phyloP scores from a whole-genome alignment of 2,113 vertebrate genomes.

The Gasterosteus aculeatus region DNA sequence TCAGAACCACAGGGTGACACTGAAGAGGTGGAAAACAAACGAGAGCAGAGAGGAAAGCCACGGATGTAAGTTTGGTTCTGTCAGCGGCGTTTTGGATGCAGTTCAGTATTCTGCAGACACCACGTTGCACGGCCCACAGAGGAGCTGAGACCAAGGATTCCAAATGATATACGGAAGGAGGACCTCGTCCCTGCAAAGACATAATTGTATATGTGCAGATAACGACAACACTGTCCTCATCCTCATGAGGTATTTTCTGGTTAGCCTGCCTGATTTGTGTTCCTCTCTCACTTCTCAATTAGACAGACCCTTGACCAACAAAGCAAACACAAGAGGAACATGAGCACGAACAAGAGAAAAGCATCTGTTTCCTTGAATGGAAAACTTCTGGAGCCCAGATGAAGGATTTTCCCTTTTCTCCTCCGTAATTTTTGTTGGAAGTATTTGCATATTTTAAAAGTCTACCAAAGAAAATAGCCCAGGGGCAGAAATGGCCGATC shows the following conservation, averaged over 20 bases:
- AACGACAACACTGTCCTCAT: conserved; percentile 4
- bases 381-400: conserved; percentile 76
- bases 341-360: conserved; percentile 56
- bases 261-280: conserved; percentile 27
- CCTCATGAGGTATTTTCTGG: conserved; percentile 14
- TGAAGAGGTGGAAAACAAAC: conserved; percentile 52
- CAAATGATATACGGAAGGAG: neutral
- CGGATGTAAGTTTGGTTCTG: conserved; percentile 24
- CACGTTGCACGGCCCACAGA: conserved; percentile 5
- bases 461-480: conserved; percentile 80
- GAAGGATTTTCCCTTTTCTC: conserved; percentile 61
- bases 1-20: conserved; percentile 64
- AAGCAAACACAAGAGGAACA: conserved; percentile 52
- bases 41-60: conserved; percentile 35
- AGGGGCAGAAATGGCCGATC: conserved; percentile 72
- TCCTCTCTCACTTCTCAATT: conserved; percentile 50
- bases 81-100: conserved; percentile 21
- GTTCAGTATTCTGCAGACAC: conserved; percentile 29
- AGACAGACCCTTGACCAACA: conserved; percentile 56
- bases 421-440: conserved; percentile 68
- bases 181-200: conserved; percentile 5
- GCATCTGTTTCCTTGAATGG: conserved; percentile 68
- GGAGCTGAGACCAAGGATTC: neutral
- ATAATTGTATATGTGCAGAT: neutral
- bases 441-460: conserved; percentile 80